Conservation (phyloP, 2,797 vertebrate species). For the Buphagus erythrorhynchus region DNA sequence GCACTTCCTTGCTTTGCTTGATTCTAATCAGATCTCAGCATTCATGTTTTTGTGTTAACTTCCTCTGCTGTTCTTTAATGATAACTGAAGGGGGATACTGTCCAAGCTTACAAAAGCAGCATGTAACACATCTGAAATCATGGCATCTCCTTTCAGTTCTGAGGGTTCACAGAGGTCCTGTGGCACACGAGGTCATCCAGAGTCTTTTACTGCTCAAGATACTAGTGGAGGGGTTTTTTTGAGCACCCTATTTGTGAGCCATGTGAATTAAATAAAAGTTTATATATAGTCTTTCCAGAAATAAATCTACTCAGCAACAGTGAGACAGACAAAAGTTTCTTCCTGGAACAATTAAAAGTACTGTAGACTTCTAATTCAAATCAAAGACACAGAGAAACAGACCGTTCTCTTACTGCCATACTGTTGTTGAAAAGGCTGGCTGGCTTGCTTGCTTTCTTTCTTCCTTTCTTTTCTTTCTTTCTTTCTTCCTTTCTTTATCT, state of each 20-base stretch:
- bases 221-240: rapidly evolving
- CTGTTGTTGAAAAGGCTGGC: background rate
- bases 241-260: background rate
- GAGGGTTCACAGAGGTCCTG: background rate
- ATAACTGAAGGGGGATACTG: slow-evolving; percentile 41
- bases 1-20: slow-evolving; percentile 59
- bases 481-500: background rate
- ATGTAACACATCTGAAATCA: background rate
- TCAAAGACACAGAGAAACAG: background rate
- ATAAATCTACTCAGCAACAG: background rate
- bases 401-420: background rate
- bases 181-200: background rate
- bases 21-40: slow-evolving; percentile 65
- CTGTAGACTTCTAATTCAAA: background rate
- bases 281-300: background rate
- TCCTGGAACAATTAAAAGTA: background rate
- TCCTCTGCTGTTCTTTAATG: slow-evolving; percentile 64
- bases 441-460: background rate
- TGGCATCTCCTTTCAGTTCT: background rate
- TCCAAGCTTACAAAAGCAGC: background rate
- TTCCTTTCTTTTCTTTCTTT: background rate
- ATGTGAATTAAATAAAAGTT: background rate
- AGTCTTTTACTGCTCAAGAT: background rate
- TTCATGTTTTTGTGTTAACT: slow-evolving; percentile 63
- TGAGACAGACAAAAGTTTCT: background rate